Evolutionary conservation across 2,888 invertebrate species (phyloP), one percentile per base, ranked within the genome.

Genomic region (Idaea aversata): DNA sequence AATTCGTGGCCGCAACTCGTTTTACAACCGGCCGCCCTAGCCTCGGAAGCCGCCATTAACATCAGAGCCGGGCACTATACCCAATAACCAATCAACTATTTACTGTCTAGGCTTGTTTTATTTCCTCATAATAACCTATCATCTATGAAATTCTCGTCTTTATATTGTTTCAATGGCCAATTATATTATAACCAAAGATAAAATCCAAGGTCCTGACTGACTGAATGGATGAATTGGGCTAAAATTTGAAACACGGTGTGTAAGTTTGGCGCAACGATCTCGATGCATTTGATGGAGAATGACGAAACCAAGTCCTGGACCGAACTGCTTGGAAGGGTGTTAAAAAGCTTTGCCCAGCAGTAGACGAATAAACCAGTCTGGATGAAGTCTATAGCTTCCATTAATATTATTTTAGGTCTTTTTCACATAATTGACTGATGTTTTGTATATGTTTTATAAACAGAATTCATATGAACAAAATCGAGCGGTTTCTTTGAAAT

Each of bases 1-100:
- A 47, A 47, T 47, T 47, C 47, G 47, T 47, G 5, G 7, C 47
- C 47, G 47, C 47, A 47, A 47, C 47, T 47, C 47, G 47, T 5
- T 47, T 47, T 47, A 47, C 47, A 47, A 13, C 47, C 47, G 36
- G 6, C 25, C 25, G 25, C 25, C 25, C 25, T 25, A 25, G 36
- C 10, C 13, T 10, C 4, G 47, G 4, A 13, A 47, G 13, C 47
- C 47, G 47, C 47, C 47, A 10, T 47, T 47, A 47, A 47, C 47
- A 47, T 47, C 13, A 13, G 13, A 13, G 47, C 47, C 47, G 3
- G 0, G 47, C 47, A 7, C 47, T 47, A 47, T 47, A 47, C 47
- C 47, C 47, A 47, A 47, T 47, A 47, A 47, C 47, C 47, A 47
- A 47, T 47, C 47, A 47, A 47, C 47, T 47, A 47, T 47, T 47